Evolutionary conservation across 2,888 invertebrate species (phyloP).

Genomic region (Parelbella ahira): DNA sequence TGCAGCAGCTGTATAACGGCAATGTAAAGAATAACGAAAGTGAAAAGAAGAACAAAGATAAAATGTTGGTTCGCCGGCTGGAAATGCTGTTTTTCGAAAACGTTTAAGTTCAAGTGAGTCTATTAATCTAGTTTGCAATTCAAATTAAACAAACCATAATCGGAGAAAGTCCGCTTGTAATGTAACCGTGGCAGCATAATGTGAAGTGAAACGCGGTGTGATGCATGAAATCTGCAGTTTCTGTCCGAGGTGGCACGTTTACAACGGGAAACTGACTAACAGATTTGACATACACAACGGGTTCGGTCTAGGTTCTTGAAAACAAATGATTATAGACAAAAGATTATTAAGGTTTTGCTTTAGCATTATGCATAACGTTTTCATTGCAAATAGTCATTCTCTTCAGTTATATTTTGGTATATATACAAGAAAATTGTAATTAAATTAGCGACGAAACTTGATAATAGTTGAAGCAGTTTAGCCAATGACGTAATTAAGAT

Average conservation of each 20-base stretch:
- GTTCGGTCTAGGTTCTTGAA: neutral
- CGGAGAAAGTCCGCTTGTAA: constrained; percentile 12
- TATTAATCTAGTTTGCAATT: constrained; percentile 2
- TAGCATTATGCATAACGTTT: no score
- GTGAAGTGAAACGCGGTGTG: constrained; percentile 14
- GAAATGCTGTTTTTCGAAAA: no score
- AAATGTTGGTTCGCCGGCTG: no score
- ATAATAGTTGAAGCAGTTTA: neutral
- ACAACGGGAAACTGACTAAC: constrained; percentile 10
- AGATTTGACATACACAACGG: constrained; percentile 13
- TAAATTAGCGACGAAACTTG: no score
- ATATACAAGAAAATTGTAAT: no score
- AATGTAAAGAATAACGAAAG: no score
- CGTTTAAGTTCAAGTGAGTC: neutral
- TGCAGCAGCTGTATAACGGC: no score
- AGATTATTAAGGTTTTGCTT: no score
- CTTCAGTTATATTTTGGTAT: no score
- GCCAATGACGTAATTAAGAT: constrained; percentile 4
- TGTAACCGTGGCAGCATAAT: constrained; percentile 12
- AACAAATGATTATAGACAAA: no score
- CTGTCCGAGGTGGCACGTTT: constrained; percentile 2
- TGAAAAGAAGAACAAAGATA: no score
- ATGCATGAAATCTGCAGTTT: constrained; percentile 16
- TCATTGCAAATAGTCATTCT: no score
- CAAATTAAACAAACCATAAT: constrained; percentile 17